Percentiles rank a stretch among this genome's conserved stretches.
These are phyloP conservation scores for Melikaiella ostensackeni DNA, from an alignment of 2,888 invertebrate genomes.

Conservation along the genomic window DNA sequence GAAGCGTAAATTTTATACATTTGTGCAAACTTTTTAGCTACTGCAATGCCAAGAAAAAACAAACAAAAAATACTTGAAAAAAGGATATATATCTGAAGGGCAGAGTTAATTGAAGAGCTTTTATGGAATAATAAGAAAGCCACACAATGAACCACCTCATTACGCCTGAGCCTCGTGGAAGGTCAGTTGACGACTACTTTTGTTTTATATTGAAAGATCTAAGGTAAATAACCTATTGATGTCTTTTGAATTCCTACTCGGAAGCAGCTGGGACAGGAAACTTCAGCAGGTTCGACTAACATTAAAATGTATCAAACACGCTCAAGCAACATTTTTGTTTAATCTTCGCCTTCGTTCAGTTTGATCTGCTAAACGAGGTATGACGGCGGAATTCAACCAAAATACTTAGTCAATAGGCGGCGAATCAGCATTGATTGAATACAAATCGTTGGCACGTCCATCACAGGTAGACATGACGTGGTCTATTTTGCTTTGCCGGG, in stretches of 20 bases:
- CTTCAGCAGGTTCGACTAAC: not conserved
- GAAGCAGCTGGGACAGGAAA: not conserved
- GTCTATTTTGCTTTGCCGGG: not conserved
- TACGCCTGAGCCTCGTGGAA: not conserved
- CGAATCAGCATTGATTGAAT: not conserved
- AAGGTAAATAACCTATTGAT: not conserved
- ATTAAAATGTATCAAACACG: not conserved
- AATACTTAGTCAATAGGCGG: not conserved
- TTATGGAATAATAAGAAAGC: not conserved
- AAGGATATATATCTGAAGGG: not conserved
- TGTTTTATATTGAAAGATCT: not conserved
- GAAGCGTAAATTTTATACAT: not conserved
- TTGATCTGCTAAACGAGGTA: not conserved
- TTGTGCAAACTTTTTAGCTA: not conserved
- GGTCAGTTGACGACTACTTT: not conserved
- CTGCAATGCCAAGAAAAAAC: not conserved
- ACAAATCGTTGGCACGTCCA: not conserved
- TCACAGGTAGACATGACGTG: not conserved
- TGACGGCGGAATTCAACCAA: not conserved
- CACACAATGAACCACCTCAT: not conserved
- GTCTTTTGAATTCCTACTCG: not conserved
- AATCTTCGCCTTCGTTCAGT: not conserved
- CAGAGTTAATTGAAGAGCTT: not conserved
- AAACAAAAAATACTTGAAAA: not conserved
- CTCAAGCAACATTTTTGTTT: not conserved